phyloP scores from a whole-genome alignment of 2,113 vertebrate genomes.

The zebrafish (Danio rerio) region GRCz12tu NC_133196.1:5064501-5065000 shows the following conservation, averaged over 20 bases:
- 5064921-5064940: too few relatives aligned
- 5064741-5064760: not conserved
- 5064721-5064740: constrained; percentile 81
- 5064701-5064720: constrained; percentile 94
- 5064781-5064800: constrained; percentile 18
- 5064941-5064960: too few relatives aligned
- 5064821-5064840: not conserved
- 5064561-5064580: constrained; percentile 97
- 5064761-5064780: too few relatives aligned
- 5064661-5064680: constrained; percentile 70
- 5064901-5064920: too few relatives aligned
- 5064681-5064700: constrained; percentile 88
- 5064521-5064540: constrained; percentile 97
- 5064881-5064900: too few relatives aligned
- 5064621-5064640: constrained; percentile 89
- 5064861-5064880: too few relatives aligned
- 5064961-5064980: too few relatives aligned
- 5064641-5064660: constrained; percentile 66
- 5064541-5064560: constrained; percentile 95
- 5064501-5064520: constrained; percentile 98
- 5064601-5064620: constrained; percentile 94
- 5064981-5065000: too few relatives aligned
- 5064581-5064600: constrained; percentile 90
- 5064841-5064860: not conserved
- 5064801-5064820: not conserved